Evolutionary conservation across 2,113 vertebrate species (phyloP).

Genomic region (Dolichallabes microphthalmus): DNA sequence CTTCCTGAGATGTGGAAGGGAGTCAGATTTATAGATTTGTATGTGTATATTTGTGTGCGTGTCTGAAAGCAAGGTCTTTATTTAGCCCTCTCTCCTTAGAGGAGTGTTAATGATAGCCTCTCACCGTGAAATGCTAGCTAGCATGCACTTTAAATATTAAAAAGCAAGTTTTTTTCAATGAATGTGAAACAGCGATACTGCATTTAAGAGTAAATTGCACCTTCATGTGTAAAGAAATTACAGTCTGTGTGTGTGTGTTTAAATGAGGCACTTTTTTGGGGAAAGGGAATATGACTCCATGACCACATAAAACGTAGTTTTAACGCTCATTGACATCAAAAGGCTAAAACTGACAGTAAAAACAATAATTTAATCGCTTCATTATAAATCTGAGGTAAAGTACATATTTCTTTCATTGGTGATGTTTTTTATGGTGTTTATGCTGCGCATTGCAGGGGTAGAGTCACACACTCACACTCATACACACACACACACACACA

Average conservation of each 20-base stretch:
- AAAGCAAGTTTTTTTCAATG: constrained; percentile 59
- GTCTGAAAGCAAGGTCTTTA: constrained; percentile 19
- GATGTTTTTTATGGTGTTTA: constrained; percentile 58
- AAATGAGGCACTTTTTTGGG: constrained; percentile 62
- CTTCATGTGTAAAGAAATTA: constrained; percentile 79
- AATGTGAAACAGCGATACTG: constrained; percentile 77
- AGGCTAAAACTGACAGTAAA: constrained; percentile 63
- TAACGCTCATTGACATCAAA: constrained; percentile 76
- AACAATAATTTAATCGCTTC: constrained; percentile 74
- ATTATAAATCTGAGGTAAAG: constrained; percentile 74
- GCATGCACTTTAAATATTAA: constrained; percentile 60
- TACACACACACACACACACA: neutral
- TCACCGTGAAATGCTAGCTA: constrained; percentile 59
- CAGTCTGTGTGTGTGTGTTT: constrained; percentile 70
- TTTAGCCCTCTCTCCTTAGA: neutral
- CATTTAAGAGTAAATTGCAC: constrained; percentile 76
- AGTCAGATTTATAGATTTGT: neutral
- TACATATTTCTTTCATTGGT: constrained; percentile 59
- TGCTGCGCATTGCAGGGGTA: constrained; percentile 59
- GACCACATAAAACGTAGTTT: constrained; percentile 78
- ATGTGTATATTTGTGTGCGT: neutral
- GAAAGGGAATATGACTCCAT: constrained; percentile 64
- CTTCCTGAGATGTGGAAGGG: neutral
- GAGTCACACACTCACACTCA: constrained; percentile 4
- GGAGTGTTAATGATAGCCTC: constrained; percentile 69